Base-by-base conservation (phyloP, 1,140 invertebrate species). In the Drosophila bocqueti region DNA sequence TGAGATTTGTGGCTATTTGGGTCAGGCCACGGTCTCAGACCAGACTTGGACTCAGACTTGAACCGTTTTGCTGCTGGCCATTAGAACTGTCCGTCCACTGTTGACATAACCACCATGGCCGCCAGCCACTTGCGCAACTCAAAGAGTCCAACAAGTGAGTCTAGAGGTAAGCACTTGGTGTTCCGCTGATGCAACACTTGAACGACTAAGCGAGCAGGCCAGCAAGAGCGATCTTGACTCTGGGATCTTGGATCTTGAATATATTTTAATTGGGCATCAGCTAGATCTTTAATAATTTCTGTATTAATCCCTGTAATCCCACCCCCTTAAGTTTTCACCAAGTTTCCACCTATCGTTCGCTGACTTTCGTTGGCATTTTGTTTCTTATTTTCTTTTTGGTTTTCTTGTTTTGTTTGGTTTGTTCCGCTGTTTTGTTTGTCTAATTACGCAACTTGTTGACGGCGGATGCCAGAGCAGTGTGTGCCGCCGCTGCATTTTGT, bases 401-500 rank as follows among this genome's bases (percentile, higher is more conserved):
- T 40, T 43, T 34, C 36, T 21, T 42, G 43, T 21, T 42, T 21
- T 42, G 43, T 21, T 42, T 36, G 38, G 69, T 15, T 38, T 69
- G 49, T 72, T 73, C 45, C 67, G 67, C 46, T n/a, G 55, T 52
- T 73, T 73, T 73, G 67, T 73, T 73, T 73, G 69, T 73, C 40
- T 73, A 45, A 73, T 73, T 73, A 73, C 68, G 67, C 68, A 73
- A 73, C 42, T 21, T 26, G 45, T 5, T 31, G 21, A 11, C 45
- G 6, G 71, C 67, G 68, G 67, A 61, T 73, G 71, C 68, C 68
- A 29, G 26, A 29, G 26, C 26, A 72, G n/a, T 59, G 38, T 52
- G 49, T 52, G 49, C 38, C 55, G 49, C 38, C 38, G 54, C 68
- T 61, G 71, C 54, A 73, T 29, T 55, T 67, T 71, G 71, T 73